Percentiles rank a stretch among this genome's conserved stretches.
Conservation (phyloP, 1,140 invertebrate species). For the Mizuhopecten yessoensis region DNA sequence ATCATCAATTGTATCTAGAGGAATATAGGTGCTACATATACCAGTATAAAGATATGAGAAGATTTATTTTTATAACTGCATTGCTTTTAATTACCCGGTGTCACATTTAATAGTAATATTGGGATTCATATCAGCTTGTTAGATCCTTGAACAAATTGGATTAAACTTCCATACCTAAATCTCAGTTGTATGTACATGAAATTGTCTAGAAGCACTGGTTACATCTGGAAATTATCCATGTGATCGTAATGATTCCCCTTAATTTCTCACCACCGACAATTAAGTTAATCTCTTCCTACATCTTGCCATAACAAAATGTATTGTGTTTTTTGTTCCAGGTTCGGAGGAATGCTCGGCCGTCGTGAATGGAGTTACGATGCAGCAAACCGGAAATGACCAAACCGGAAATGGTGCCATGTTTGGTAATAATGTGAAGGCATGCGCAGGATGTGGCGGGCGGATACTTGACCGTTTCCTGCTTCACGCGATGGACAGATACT, state of each 20-base stretch:
- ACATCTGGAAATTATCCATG: too few relatives aligned
- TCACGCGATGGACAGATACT: slow-evolving; percentile 94
- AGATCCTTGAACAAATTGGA: too few relatives aligned
- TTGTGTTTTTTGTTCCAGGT: not conserved
- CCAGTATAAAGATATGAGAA: not conserved
- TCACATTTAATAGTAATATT: too few relatives aligned
- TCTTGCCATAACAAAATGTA: not conserved
- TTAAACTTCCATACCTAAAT: too few relatives aligned
- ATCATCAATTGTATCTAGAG: not conserved
- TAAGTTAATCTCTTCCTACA: too few relatives aligned
- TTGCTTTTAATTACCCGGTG: not conserved
- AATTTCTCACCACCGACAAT: too few relatives aligned
- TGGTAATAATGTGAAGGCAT: slow-evolving; percentile 70
- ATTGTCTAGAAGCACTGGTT: too few relatives aligned
- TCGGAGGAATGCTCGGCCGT: slow-evolving; percentile 54
- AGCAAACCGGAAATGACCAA: slow-evolving; percentile 50
- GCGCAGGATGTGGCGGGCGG: slow-evolving; percentile 87
- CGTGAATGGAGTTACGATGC: slow-evolving; percentile 51
- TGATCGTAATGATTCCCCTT: too few relatives aligned
- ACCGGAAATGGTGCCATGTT: slow-evolving; percentile 42
- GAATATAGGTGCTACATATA: not conserved
- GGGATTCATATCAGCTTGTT: too few relatives aligned
- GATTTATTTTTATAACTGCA: not conserved
- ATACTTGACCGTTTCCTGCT: slow-evolving; percentile 94
- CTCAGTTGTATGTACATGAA: too few relatives aligned